These are phyloP conservation scores for Drosophila grimshawi DNA, from an alignment of 1,140 invertebrate genomes.

Conservation along the genomic window DNA sequence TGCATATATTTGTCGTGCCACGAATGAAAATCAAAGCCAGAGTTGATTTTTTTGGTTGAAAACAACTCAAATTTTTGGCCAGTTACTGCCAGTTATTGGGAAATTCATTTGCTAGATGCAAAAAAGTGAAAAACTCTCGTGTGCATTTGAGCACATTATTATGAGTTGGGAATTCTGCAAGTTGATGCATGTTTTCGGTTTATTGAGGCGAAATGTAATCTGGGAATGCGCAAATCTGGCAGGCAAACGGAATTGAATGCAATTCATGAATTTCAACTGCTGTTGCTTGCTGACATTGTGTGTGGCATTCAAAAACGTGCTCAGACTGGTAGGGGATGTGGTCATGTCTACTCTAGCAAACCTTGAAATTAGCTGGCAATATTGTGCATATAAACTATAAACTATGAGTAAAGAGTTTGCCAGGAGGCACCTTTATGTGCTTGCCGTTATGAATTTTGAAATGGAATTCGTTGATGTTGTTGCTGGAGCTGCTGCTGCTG, in stretches of 20 bases:
- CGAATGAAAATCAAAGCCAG: not conserved
- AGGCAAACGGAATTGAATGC: slow-evolving; percentile 21
- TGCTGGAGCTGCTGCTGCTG: slow-evolving; percentile 19
- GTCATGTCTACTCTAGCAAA: not conserved
- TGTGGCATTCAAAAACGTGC: slow-evolving; percentile 10
- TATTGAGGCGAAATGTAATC: slow-evolving; percentile 27
- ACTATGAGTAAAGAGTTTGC: slow-evolving; percentile 38
- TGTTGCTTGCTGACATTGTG: not conserved
- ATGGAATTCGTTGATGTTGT: slow-evolving; percentile 66
- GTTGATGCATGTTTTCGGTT: slow-evolving; percentile 19
- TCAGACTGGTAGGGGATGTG: not conserved
- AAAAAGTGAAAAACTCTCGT: slow-evolving; percentile 12
- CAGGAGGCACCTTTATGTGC: slow-evolving; percentile 40
- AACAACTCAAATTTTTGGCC: not conserved
- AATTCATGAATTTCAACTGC: slow-evolving; percentile 17
- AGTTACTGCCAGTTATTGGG: not conserved
- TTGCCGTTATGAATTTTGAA: slow-evolving; percentile 75
- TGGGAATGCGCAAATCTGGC: slow-evolving; percentile 21
- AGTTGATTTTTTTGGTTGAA: not conserved
- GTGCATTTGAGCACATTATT: slow-evolving; percentile 22
- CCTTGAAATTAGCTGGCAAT: slow-evolving; percentile 42
- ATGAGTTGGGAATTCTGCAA: slow-evolving; percentile 17
- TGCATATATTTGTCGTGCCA: not conserved
- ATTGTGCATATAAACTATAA: slow-evolving; percentile 69
- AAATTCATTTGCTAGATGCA: not conserved